Evolutionary conservation across 2,113 vertebrate species (phyloP).

Genomic region (Rissa tridactyla): DNA sequence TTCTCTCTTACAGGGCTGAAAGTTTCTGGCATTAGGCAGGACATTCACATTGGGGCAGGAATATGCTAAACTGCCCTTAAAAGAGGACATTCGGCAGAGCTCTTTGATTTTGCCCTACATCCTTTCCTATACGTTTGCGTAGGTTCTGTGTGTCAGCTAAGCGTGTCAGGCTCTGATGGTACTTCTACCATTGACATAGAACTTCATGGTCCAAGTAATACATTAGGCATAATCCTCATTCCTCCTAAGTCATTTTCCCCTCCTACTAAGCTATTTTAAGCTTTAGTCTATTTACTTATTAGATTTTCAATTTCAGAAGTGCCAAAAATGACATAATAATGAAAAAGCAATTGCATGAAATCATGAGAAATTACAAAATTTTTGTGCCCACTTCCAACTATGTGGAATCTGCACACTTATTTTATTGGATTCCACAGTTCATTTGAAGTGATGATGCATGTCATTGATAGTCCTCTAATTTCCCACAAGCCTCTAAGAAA

Average conservation of each 20-base stretch:
- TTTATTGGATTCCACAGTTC: conserved; percentile 51
- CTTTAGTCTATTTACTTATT: not conserved
- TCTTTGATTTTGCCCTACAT: not conserved
- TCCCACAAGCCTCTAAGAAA: not conserved
- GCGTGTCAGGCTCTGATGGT: fast-evolving
- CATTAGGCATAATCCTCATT: not conserved
- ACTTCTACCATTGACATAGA: not conserved
- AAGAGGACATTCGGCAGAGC: not conserved
- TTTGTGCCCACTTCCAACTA: not conserved
- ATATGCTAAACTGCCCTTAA: not conserved
- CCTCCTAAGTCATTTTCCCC: not conserved
- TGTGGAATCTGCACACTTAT: conserved; percentile 9
- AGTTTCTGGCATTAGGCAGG: not conserved
- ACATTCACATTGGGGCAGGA: not conserved
- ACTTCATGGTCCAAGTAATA: not conserved
- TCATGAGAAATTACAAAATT: conserved; percentile 29
- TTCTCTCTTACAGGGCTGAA: not conserved
- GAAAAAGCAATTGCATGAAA: conserved; percentile 38
- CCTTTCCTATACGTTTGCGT: not conserved
- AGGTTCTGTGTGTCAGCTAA: not conserved
- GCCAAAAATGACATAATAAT: conserved; percentile 5
- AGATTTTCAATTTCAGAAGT: conserved; percentile 5
- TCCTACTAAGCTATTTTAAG: conserved; percentile 7
- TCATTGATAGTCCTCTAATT: conserved; percentile 29
- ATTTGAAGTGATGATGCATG: conserved; percentile 48